Conservation (phyloP, 2,888 invertebrate genomes). For the Trissoscelio sp. region DNA sequence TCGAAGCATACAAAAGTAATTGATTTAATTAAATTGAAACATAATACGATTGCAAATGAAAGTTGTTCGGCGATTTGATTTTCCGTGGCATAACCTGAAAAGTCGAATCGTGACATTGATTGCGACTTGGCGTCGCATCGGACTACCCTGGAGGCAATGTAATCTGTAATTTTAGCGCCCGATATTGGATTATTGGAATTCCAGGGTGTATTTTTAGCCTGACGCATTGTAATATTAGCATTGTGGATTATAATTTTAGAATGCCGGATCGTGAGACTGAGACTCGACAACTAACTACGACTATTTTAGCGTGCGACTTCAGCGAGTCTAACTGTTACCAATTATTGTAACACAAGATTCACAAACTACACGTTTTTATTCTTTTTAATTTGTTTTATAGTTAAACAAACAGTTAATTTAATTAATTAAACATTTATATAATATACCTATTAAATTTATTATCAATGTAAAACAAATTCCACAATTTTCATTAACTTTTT, state of each 20-base stretch:
- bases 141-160: slow-evolving; percentile 19
- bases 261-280: slow-evolving; percentile 19
- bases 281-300: slow-evolving; percentile 13
- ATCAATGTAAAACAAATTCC: too few relatives aligned
- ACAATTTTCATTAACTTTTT: too few relatives aligned
- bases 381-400: background rate
- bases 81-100: slow-evolving; percentile 8
- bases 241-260: slow-evolving; percentile 51
- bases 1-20: too few relatives aligned
- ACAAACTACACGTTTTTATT: too few relatives aligned
- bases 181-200: slow-evolving; percentile 61
- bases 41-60: background rate
- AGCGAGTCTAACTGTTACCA: background rate
- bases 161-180: slow-evolving; percentile 57
- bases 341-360: background rate
- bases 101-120: slow-evolving; percentile 49
- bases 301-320: slow-evolving; percentile 27
- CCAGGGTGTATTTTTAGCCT: slow-evolving; percentile 49
- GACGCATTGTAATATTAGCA: slow-evolving; percentile 52
- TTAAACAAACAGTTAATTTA: background rate
- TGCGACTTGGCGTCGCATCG: slow-evolving; percentile 12
- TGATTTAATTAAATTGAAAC: slow-evolving; percentile 7
- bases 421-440: too few relatives aligned
- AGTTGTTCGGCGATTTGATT: slow-evolving; percentile 17
- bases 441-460: too few relatives aligned